Evolutionary conservation across 2,797 vertebrate genomes (phyloP).

Genomic region (Acestrorhynchus altus): DNA sequence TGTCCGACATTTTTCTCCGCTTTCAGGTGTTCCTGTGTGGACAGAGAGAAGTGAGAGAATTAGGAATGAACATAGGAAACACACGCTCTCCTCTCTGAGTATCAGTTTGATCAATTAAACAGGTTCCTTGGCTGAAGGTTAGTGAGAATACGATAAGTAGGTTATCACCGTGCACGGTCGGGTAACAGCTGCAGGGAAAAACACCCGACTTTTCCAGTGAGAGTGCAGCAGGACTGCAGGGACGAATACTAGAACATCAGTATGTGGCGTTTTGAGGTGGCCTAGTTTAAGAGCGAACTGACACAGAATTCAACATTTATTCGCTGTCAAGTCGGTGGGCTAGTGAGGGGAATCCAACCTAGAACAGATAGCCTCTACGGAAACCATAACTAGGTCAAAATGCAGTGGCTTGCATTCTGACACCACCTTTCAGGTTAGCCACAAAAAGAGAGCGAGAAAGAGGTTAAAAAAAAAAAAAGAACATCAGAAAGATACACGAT

Average conservation of each 20-base stretch:
- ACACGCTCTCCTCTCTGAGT: neutral
- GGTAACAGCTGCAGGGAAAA: slow-evolving; percentile 13
- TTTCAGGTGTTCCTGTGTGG: slow-evolving; percentile 71
- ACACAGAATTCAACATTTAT: slow-evolving; percentile 43
- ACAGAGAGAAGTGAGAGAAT: slow-evolving; percentile 12
- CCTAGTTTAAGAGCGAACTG: slow-evolving; percentile 49
- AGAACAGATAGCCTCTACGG: neutral
- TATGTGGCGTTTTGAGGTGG: slow-evolving; percentile 46
- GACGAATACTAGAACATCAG: slow-evolving; percentile 45
- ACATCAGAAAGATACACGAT: too few relatives aligned
- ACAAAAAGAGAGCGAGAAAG: neutral
- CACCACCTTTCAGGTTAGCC: neutral
- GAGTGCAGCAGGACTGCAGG: slow-evolving; percentile 30
- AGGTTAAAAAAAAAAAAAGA: too few relatives aligned
- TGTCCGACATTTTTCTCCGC: slow-evolving; percentile 92
- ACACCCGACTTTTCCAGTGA: slow-evolving; percentile 26
- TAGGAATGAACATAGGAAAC: neutral
- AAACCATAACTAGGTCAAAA: neutral
- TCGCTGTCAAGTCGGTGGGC: slow-evolving; percentile 2
- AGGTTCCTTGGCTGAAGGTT: too few relatives aligned
- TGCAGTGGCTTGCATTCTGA: neutral
- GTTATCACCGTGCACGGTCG: slow-evolving; percentile 33
- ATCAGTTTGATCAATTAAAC: neutral
- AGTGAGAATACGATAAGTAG: slow-evolving; percentile 18
- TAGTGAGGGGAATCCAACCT: slow-evolving; percentile 22